phyloP scores from a whole-genome alignment of 2,888 invertebrate genomes.

The Cataglyphis altisquamis region DNA sequence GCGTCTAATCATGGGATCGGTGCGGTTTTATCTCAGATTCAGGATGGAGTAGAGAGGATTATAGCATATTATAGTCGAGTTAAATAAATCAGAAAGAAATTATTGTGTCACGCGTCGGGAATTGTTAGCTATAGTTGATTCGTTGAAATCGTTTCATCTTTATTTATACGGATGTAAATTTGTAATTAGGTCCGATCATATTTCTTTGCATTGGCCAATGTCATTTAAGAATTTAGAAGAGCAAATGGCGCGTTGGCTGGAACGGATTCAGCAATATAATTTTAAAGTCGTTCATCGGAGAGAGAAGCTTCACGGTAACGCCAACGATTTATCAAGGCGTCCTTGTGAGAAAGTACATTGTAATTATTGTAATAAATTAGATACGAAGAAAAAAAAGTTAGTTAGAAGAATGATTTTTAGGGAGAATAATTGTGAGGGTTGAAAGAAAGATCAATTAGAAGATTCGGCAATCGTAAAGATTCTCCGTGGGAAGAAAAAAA shows the following conservation, averaged over 20 bases:
- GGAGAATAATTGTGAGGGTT: no score
- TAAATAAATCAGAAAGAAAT: no score
- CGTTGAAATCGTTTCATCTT: constrained; percentile 20
- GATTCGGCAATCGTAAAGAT: no score
- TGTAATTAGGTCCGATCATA: no score
- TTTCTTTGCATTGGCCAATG: no score
- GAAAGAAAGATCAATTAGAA: no score
- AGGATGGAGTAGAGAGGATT: no score
- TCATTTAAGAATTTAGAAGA: no score
- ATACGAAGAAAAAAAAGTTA: neutral
- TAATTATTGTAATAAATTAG: neutral
- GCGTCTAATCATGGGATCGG: neutral
- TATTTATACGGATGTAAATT: constrained; percentile 18
- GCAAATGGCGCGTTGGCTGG: no score
- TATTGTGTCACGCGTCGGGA: no score
- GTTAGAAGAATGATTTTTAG: neutral
- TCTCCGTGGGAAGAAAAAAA: neutral
- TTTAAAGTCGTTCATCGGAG: neutral
- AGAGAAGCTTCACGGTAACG: neutral
- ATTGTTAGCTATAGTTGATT: neutral
- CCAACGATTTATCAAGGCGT: neutral
- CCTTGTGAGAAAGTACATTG: neutral
- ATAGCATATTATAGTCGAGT: no score
- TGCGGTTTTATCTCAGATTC: no score
- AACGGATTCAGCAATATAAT: neutral